Evolutionary conservation across 2,797 vertebrate genomes (phyloP).

Genomic region (Mormyrus proboscirostris): DNA sequence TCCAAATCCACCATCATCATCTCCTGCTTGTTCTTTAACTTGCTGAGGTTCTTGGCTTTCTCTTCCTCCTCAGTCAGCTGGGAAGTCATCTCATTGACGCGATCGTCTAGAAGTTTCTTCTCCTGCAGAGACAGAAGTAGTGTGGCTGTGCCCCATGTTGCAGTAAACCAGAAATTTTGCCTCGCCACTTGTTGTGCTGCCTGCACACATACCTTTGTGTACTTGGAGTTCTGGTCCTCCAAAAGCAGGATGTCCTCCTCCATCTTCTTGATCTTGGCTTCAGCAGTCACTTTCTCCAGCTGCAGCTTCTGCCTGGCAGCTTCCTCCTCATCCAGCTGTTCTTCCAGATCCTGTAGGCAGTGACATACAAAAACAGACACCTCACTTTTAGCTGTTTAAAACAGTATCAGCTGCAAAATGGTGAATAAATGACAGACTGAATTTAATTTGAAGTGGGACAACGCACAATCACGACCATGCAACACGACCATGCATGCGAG

Average conservation of each 20-base stretch:
- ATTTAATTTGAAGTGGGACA: neutral
- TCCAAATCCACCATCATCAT: constrained; percentile 96
- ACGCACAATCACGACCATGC: neutral
- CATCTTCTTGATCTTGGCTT: constrained; percentile 97
- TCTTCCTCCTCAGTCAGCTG: constrained; percentile 94
- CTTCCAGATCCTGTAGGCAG: constrained; percentile 78
- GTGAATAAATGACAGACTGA: neutral
- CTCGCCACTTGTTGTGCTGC: neutral
- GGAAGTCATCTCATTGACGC: constrained; percentile 82
- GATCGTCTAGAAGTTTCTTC: constrained; percentile 89
- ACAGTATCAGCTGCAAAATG: neutral
- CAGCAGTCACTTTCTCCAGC: constrained; percentile 92
- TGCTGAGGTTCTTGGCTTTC: constrained; percentile 92
- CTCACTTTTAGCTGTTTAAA: neutral
- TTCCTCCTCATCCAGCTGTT: constrained; percentile 94
- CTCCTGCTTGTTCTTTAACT: constrained; percentile 96
- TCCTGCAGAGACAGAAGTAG: constrained; percentile 60
- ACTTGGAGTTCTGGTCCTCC: constrained; percentile 96
- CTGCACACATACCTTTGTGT: constrained; percentile 73
- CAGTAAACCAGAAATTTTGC: neutral
- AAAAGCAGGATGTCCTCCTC: constrained; percentile 89
- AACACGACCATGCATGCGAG: neutral
- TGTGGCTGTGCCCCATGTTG: neutral
- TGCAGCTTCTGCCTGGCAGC: constrained; percentile 93
- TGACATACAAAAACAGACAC: constrained; percentile 15